phyloP scores from a whole-genome alignment of 2,888 invertebrate genomes.

The Stenurella melanura region DNA sequence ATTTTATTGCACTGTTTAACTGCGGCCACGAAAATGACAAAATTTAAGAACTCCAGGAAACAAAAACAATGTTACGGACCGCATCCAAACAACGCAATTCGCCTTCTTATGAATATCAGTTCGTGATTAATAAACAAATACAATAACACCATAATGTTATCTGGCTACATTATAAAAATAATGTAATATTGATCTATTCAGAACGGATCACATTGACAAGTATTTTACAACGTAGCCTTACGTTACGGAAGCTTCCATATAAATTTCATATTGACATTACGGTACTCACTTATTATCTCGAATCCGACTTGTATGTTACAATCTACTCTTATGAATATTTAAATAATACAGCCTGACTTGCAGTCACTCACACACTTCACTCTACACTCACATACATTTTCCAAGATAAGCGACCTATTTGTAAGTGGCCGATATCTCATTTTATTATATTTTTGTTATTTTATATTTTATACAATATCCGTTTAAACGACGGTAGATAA shows the following conservation, averaged over 20 bases:
- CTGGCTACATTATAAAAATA: slow-evolving; percentile 62
- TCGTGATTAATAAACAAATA: slow-evolving; percentile 65
- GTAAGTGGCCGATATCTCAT: slow-evolving; percentile 57
- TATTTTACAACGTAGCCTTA: slow-evolving; percentile 52
- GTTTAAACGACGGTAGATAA: slow-evolving; percentile 63
- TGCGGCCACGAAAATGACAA: slow-evolving; percentile 42
- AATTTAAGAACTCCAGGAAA: slow-evolving; percentile 38
- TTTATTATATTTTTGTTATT: slow-evolving; percentile 56
- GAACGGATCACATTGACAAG: slow-evolving; percentile 49
- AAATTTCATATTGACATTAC: slow-evolving; percentile 52
- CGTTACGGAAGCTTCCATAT: slow-evolving; percentile 48
- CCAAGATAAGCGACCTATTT: slow-evolving; percentile 56
- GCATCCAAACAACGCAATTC: slow-evolving; percentile 50
- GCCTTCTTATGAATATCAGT: slow-evolving; percentile 59
- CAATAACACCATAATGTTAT: slow-evolving; percentile 62
- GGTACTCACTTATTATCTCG: slow-evolving; percentile 60
- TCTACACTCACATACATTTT: slow-evolving; percentile 53
- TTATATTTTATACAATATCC: slow-evolving; percentile 64
- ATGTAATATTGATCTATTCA: slow-evolving; percentile 42
- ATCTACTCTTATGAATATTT: slow-evolving; percentile 64
- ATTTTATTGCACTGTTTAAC: slow-evolving; percentile 53
- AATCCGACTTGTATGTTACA: slow-evolving; percentile 59
- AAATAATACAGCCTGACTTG: slow-evolving; percentile 72
- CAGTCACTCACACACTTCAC: slow-evolving; percentile 64
- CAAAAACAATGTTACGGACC: slow-evolving; percentile 35